Conservation (phyloP, 2,113 vertebrate species). For the Alectura lathami region DNA sequence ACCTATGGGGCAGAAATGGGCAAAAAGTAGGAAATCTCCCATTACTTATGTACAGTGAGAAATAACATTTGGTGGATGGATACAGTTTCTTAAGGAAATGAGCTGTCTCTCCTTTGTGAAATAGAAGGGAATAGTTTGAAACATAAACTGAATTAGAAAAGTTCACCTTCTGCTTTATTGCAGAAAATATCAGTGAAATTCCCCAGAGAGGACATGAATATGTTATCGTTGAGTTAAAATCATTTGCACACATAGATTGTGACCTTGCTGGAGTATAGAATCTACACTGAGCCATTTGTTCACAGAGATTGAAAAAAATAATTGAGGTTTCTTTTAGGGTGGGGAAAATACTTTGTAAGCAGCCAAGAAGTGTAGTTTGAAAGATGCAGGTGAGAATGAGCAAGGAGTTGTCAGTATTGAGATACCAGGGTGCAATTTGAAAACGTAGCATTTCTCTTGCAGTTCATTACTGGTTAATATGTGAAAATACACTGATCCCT, state of each 20-base stretch:
- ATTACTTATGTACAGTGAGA: constrained; percentile 60
- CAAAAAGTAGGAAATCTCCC: constrained; percentile 70
- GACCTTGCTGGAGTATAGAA: neutral
- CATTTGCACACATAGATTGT: constrained; percentile 7
- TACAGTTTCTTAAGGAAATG: constrained; percentile 70
- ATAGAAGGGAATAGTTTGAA: constrained; percentile 61
- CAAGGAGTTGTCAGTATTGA: neutral
- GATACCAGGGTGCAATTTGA: neutral
- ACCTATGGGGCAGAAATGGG: constrained; percentile 59
- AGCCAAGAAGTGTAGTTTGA: neutral
- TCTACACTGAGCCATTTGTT: constrained; percentile 35
- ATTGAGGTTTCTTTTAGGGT: neutral
- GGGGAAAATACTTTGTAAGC: neutral
- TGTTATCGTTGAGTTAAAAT: constrained; percentile 11
- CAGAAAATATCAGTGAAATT: constrained; percentile 40
- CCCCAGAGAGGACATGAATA: neutral
- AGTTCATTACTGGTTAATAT: neutral
- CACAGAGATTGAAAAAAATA: constrained; percentile 13
- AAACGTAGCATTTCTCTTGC: neutral
- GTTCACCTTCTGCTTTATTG: constrained; percentile 31
- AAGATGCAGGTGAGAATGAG: constrained; percentile 10
- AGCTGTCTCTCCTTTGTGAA: constrained; percentile 66
- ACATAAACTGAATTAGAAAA: constrained; percentile 61
- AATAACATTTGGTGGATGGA: constrained; percentile 44
- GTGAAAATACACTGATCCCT: neutral